phyloP scores from a whole-genome alignment of 30 jellyfish, hydroid and myxozoan genomes.

The Aurelia sp. region DNA sequence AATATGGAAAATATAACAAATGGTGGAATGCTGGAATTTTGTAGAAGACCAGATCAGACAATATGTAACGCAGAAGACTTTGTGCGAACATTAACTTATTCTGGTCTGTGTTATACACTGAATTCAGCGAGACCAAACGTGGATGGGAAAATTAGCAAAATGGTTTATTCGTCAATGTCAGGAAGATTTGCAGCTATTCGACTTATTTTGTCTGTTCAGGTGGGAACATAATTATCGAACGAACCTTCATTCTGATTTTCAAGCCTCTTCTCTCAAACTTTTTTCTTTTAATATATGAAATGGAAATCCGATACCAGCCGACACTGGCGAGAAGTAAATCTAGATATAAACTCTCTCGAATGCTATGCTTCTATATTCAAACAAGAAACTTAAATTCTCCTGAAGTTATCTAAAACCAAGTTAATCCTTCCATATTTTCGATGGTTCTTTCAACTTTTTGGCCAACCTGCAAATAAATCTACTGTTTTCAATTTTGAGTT shows the following conservation, averaged over 20 bases:
- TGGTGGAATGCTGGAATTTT: constrained; percentile 63
- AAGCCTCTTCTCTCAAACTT: no score
- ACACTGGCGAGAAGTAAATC: no score
- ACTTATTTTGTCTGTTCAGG: constrained; percentile 35
- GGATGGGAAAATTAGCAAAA: background rate
- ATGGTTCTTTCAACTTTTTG: no score
- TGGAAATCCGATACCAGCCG: no score
- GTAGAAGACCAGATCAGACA: constrained; percentile 13
- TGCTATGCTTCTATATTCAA: no score
- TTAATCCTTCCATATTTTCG: no score
- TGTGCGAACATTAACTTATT: constrained; percentile 23
- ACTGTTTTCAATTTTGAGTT: no score
- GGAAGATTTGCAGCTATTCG: constrained; percentile 30
- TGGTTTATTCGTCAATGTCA: background rate
- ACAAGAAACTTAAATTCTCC: no score
- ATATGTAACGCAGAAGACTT: constrained; percentile 33
- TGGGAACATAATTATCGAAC: background rate
- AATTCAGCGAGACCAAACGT: constrained; percentile 30
- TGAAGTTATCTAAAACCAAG: no score
- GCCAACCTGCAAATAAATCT: no score
- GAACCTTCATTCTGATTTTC: background rate
- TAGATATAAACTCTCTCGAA: no score
- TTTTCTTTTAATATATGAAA: no score
- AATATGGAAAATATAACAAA: constrained; percentile 21
- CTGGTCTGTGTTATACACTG: constrained; percentile 65